Evolutionary conservation across 2,888 invertebrate species (phyloP).

Genomic region (Lumbricus terrestris): DNA sequence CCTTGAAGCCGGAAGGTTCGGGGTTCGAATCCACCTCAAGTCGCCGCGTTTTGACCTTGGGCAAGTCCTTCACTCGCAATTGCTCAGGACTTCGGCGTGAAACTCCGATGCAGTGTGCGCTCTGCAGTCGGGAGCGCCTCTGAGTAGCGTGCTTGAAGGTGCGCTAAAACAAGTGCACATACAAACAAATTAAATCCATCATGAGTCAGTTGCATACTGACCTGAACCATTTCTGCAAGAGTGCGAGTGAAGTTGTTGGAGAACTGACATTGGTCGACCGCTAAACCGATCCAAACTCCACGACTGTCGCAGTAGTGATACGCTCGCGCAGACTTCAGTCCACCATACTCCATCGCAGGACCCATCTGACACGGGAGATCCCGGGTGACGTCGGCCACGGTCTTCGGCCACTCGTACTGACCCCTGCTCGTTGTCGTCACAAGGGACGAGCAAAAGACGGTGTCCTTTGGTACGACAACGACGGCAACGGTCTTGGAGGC

Average conservation of each 20-base stretch:
- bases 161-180: too few relatives aligned
- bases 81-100: too few relatives aligned
- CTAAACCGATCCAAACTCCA: not conserved
- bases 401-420: not conserved
- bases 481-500: not conserved
- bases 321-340: not conserved
- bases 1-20: too few relatives aligned
- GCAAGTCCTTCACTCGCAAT: too few relatives aligned
- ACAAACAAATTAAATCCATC: too few relatives aligned
- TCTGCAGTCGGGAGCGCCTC: too few relatives aligned
- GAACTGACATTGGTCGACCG: not conserved
- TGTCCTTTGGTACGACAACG: not conserved
- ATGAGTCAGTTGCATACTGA: not conserved
- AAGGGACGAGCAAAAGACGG: not conserved
- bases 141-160: too few relatives aligned
- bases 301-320: constrained; percentile 3
- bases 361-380: not conserved
- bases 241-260: not conserved
- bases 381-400: not conserved
- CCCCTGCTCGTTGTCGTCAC: not conserved
- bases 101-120: too few relatives aligned
- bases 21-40: too few relatives aligned
- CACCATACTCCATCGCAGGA: not conserved
- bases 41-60: too few relatives aligned
- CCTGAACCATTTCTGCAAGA: constrained; percentile 3